Evolutionary conservation across 2,113 vertebrate genomes (phyloP), one percentile per base, ranked within the genome.

Genomic region (Tachuris rubrigastra): DNA sequence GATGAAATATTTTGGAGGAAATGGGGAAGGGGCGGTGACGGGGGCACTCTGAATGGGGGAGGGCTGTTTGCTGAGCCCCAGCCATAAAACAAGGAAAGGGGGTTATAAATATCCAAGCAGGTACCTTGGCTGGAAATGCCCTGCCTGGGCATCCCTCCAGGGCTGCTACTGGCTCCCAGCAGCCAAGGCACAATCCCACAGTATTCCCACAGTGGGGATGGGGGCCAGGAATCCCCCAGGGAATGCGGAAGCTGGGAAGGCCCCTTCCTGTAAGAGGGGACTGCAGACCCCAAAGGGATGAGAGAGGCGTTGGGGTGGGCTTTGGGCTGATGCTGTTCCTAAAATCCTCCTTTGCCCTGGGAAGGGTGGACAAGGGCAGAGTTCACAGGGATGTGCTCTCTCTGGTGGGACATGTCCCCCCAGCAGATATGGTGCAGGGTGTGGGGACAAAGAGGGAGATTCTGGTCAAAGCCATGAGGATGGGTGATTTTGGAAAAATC

Each of bases 1-100:
- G 94, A 96, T 95, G 95, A 97, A 96, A 95, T 93, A 91, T 96
- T 92, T 94, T 78, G 85, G 95, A 92, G 95, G 96, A 96, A 97
- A 96, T 93, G 95, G 89, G 92, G 95, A 94, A 91, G 85, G 83
- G 92, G 85, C 5, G 8, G 58, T 12, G 15, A 49, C 79, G 86
- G 83, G 81, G 92, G 88, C 62, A 19, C 56, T 0, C 53, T 65
- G 78, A 81, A 20, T 25, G 41, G 62, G 79, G 77, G 33, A 66
- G 75, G 74, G 85, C 62, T 93, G 62, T 92, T 93, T 74, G 93
- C 83, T 49, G 89, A 94, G 92, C 78, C 90, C 86, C 0, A 37
- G 90, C 84, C 13, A 11, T 95, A 91, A 96, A 96, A 95, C 78
- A 91, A 92, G 90, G 79, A 93, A 77, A 84, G 90, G 31, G 13